Evolutionary conservation across 2,113 vertebrate genomes (phyloP), one percentile per base, ranked within the genome.

Genomic region (Sturnira hondurensis): DNA sequence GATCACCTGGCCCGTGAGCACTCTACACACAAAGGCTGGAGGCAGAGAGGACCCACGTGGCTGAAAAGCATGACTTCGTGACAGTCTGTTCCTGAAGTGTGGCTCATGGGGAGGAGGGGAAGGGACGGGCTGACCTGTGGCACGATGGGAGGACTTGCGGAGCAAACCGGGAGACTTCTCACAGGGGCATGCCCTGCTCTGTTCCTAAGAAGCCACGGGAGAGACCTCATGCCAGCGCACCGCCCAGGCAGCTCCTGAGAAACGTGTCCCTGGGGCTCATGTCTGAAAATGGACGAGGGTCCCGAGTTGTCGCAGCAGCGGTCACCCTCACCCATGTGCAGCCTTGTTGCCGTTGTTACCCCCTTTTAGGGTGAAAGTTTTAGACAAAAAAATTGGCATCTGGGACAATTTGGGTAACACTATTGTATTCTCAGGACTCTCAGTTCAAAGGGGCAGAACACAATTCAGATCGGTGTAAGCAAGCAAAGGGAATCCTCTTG

Each of bases 281-380:
- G 50, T 6, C 63, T 33, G 31, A 63, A 19, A 7, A 17, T 0
- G 4, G 45, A n/a, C 0, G 0, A 8, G 13, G 17, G 1, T 24
- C 36, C 41, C 9, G 31, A 47, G 33, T 7, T 20, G 41, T 3
- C 1, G 8, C 33, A 26, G 45, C 76, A 28, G 16, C 33, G 4
- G 12, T 36, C 7, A 14, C 33, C 20, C n/a, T 15, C 31, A 38
- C 19, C 0, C 67, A 24, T 0, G 3, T 3, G 47, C 4, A 7
- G 26, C 12, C 31, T 22, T 31, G 24, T 67, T 67, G 65, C 65
- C n/a, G 0, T 68, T 17, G 7, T 68, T 68, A 43, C 43, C 24
- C 38, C 33, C 5, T 47, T 67, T 45, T 65, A 87, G 22, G 7
- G n/a, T 68, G 43, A 47, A 31, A 45, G 8, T 80, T 65, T 84